phyloP scores from a whole-genome alignment of 1,140 invertebrate species.

The Paraescarpia echinospica region DNA sequence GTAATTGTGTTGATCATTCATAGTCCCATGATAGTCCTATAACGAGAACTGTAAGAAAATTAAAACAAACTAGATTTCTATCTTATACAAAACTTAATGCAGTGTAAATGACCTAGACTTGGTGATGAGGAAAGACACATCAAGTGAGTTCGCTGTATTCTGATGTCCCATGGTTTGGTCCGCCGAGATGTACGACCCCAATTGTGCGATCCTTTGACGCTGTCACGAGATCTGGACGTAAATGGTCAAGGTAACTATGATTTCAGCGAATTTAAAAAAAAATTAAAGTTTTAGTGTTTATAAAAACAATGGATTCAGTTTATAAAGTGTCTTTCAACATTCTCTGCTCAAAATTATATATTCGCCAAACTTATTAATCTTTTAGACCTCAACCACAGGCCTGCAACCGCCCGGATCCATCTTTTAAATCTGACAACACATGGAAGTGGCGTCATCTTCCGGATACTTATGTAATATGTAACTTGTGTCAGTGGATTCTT shows the following conservation, averaged over 20 bases:
- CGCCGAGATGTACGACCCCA: conserved; percentile 60
- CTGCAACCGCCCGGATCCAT: no score
- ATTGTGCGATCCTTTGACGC: conserved; percentile 63
- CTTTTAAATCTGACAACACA: no score
- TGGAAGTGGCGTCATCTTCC: no score
- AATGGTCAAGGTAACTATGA: background rate
- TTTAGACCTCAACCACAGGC: no score
- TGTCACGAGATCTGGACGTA: conserved; percentile 59
- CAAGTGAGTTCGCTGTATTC: conserved; percentile 63
- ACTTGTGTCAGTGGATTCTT: no score
- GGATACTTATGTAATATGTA: no score
- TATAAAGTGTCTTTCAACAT: no score
- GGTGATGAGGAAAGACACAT: conserved; percentile 28
- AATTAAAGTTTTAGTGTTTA: background rate
- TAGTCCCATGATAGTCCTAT: background rate
- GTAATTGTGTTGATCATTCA: background rate
- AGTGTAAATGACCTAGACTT: background rate
- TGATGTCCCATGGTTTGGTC: conserved; percentile 63
- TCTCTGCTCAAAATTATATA: no score
- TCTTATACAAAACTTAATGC: background rate
- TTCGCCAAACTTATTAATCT: no score
- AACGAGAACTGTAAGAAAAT: background rate
- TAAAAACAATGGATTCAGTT: no score
- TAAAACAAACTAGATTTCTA: background rate
- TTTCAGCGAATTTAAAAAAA: background rate